These are phyloP conservation scores for Phorcus lineatus DNA, from an alignment of 2,888 invertebrate genomes.

Conservation along the genomic window DNA sequence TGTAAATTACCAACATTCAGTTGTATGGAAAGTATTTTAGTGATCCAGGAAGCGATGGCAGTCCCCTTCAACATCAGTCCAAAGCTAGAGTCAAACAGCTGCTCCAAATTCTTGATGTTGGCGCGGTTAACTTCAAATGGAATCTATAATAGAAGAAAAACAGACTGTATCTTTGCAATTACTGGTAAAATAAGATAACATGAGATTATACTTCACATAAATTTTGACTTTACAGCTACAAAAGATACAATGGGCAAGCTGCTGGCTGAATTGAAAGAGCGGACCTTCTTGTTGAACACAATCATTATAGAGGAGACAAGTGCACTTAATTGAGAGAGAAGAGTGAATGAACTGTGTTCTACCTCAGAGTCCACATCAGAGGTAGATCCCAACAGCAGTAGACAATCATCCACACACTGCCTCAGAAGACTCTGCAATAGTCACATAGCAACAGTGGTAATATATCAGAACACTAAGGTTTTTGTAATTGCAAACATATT, in stretches of 20 bases:
- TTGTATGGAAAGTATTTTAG: conserved; percentile 43
- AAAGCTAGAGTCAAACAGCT: conserved; percentile 71
- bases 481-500: too few relatives aligned
- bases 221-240: too few relatives aligned
- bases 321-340: too few relatives aligned
- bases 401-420: conserved; percentile 66
- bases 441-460: not conserved
- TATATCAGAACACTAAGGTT: too few relatives aligned
- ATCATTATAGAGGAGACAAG: too few relatives aligned
- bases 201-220: too few relatives aligned
- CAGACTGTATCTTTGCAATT: not conserved
- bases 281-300: too few relatives aligned
- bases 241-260: not conserved
- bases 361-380: conserved; percentile 48
- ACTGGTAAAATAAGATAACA: too few relatives aligned
- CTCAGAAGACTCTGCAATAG: conserved; percentile 60
- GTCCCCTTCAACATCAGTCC: conserved; percentile 64
- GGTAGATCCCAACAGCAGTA: conserved; percentile 47
- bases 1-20: not conserved
- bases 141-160: conserved; percentile 49
- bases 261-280: not conserved
- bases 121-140: conserved; percentile 69
- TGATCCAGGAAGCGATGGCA: conserved; percentile 63
- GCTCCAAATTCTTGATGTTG: conserved; percentile 68
- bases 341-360: not conserved